These are phyloP conservation scores for Manduca sexta DNA, from an alignment of 1,140 invertebrate genomes.

Conservation along the genomic window DNA sequence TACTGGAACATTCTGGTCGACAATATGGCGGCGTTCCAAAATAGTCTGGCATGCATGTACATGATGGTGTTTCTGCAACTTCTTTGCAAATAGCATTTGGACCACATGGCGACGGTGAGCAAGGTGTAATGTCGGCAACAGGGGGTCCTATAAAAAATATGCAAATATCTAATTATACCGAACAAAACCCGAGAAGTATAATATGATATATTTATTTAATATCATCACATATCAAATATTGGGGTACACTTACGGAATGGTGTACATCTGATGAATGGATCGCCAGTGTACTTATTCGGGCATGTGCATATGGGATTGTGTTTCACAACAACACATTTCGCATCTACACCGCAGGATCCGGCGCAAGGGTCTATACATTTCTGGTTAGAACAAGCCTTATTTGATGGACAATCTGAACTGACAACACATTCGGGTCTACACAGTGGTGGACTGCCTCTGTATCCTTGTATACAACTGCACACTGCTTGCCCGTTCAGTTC, in stretches of 20 bases:
- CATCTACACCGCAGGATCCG: conserved; percentile 77
- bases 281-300: conserved; percentile 74
- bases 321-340: conserved; percentile 76
- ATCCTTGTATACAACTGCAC: conserved; percentile 77
- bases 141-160: conserved; percentile 48
- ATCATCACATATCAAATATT: no score
- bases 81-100: conserved; percentile 83
- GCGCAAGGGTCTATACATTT: conserved; percentile 78
- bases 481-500: conserved; percentile 77
- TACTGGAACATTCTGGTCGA: conserved; percentile 81
- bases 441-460: conserved; percentile 76
- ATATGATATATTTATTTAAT: no score
- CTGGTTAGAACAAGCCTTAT: conserved; percentile 75
- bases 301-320: conserved; percentile 80
- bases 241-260: conserved; percentile 69
- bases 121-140: conserved; percentile 71
- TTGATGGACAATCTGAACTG: conserved; percentile 74
- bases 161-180: background rate
- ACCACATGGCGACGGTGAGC: conserved; percentile 81
- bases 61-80: conserved; percentile 74
- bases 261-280: conserved; percentile 77
- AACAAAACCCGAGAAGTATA: no score
- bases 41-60: conserved; percentile 78
- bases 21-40: conserved; percentile 82
- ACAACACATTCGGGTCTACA: conserved; percentile 77